Evolutionary conservation across 2,888 invertebrate genomes (phyloP).

Genomic region (Lasius platythorax): DNA sequence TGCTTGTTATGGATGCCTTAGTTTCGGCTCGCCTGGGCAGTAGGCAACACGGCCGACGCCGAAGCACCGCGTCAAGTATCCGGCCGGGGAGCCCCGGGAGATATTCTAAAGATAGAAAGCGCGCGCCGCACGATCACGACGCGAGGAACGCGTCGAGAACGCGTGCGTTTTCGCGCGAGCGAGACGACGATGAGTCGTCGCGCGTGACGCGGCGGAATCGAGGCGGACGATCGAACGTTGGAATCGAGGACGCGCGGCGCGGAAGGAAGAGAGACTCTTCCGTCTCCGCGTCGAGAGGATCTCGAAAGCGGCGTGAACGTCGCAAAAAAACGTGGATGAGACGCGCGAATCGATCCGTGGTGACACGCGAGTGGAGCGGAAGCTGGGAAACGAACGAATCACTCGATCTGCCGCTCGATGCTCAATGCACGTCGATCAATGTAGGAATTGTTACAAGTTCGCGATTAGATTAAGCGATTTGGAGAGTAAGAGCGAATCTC

Average conservation of each 20-base stretch:
- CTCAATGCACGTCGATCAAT: not conserved
- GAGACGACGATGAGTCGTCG: conserved; percentile 21
- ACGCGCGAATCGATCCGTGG: conserved; percentile 45
- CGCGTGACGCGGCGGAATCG: conserved; percentile 17
- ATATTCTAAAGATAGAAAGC: conserved; percentile 71
- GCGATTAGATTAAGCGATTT: not conserved
- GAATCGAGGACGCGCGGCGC: conserved; percentile 37
- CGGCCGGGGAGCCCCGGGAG: conserved; percentile 68
- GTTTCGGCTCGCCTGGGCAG: conserved; percentile 85
- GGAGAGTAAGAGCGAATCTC: not conserved
- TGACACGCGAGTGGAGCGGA: conserved; percentile 33
- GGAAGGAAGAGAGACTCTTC: not conserved
- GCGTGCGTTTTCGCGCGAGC: conserved; percentile 19
- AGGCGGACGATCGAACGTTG: conserved; percentile 35
- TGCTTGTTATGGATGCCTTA: conserved; percentile 82
- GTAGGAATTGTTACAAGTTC: not conserved
- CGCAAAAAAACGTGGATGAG: conserved; percentile 14
- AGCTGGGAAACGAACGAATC: not conserved
- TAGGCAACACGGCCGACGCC: conserved; percentile 78
- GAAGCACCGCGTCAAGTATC: conserved; percentile 53
- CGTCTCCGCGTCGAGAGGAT: not conserved
- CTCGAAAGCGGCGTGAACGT: conserved; percentile 7
- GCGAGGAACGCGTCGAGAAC: conserved; percentile 29
- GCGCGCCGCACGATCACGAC: conserved; percentile 36
- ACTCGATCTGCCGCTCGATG: conserved; percentile 33